phyloP scores from a whole-genome alignment of 2,113 vertebrate genomes.

The Hippocampus abdominalis region DNA sequence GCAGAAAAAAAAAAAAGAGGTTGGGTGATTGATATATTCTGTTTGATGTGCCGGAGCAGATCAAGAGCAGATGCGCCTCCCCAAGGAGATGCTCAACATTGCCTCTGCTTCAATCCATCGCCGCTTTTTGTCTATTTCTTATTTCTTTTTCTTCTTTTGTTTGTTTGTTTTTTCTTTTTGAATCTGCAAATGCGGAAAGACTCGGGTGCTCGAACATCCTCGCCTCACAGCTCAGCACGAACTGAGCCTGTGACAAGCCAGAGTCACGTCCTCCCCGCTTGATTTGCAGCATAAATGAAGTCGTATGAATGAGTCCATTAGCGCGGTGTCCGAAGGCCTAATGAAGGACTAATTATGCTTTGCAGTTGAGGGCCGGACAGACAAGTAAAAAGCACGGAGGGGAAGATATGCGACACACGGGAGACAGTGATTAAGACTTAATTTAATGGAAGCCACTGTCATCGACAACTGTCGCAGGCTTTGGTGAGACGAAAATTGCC shows the following conservation, averaged over 20 bases:
- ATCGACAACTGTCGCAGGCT: background rate
- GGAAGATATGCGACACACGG: constrained; percentile 18
- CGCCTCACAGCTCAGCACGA: constrained; percentile 35
- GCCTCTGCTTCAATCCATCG: constrained; percentile 25
- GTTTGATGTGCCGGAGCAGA: constrained; percentile 34
- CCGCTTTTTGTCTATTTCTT: constrained; percentile 6
- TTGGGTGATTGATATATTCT: constrained; percentile 36
- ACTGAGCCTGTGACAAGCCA: constrained; percentile 54
- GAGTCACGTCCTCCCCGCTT: constrained; percentile 38
- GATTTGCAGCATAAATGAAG: constrained; percentile 64
- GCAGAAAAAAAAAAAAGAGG: constrained; percentile 16
- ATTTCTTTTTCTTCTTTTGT: background rate
- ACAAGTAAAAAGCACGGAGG: constrained; percentile 30
- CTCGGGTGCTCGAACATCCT: constrained; percentile 17
- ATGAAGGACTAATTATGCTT: constrained; percentile 69
- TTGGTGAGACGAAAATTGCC: constrained; percentile 33
- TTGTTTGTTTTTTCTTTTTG: constrained; percentile 2
- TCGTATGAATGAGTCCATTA: constrained; percentile 67
- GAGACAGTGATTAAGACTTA: constrained; percentile 29
- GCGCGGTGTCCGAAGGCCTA: constrained; percentile 57
- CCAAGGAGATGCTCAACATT: constrained; percentile 36
- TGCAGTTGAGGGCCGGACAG: constrained; percentile 44
- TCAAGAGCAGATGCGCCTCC: constrained; percentile 28
- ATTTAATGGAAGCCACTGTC: constrained; percentile 52
- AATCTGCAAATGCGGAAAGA: background rate